phyloP scores from a whole-genome alignment of 2,797 vertebrate species.

The Phoxinus dragarum region DNA sequence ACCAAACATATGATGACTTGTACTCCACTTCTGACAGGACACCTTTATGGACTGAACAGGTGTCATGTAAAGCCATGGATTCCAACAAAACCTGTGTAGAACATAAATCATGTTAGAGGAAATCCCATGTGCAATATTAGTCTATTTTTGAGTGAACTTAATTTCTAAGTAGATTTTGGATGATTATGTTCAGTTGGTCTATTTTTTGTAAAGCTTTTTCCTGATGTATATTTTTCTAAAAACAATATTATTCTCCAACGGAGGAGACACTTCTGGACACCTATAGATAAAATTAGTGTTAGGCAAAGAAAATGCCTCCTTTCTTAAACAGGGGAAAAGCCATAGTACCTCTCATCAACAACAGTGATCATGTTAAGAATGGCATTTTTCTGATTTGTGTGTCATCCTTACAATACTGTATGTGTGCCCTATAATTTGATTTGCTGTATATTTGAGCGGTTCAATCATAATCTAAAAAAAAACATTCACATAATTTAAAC shows the following conservation, averaged over 20 bases:
- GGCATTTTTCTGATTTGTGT: conserved; percentile 7
- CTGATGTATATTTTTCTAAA: conserved; percentile 83
- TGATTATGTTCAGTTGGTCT: conserved; percentile 69
- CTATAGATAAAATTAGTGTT: conserved; percentile 12
- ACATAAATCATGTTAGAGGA: conserved; percentile 58
- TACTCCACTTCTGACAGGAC: conserved; percentile 53
- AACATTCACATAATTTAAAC: neutral
- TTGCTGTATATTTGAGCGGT: neutral
- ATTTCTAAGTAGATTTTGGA: conserved; percentile 70
- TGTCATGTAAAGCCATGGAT: conserved; percentile 7
- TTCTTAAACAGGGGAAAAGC: conserved; percentile 68
- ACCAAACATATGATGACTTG: conserved; percentile 50
- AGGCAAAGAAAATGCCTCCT: conserved; percentile 50
- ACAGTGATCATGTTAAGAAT: conserved; percentile 41
- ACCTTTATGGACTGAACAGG: conserved; percentile 42
- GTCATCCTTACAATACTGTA: conserved; percentile 19
- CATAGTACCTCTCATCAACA: conserved; percentile 70
- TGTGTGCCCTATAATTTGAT: conserved; percentile 1
- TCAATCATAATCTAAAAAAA: neutral
- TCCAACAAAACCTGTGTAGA: conserved; percentile 43
- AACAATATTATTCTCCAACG: conserved; percentile 49
- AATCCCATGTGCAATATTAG: conserved; percentile 76
- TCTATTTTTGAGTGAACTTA: conserved; percentile 67
- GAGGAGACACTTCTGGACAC: conserved; percentile 39
- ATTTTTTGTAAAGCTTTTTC: conserved; percentile 79